A percentile compares a stretch with the other conserved stretches of the same genome.
Conservation (phyloP, 2,888 invertebrate species). For the Reticulitermes lucifugus region DNA sequence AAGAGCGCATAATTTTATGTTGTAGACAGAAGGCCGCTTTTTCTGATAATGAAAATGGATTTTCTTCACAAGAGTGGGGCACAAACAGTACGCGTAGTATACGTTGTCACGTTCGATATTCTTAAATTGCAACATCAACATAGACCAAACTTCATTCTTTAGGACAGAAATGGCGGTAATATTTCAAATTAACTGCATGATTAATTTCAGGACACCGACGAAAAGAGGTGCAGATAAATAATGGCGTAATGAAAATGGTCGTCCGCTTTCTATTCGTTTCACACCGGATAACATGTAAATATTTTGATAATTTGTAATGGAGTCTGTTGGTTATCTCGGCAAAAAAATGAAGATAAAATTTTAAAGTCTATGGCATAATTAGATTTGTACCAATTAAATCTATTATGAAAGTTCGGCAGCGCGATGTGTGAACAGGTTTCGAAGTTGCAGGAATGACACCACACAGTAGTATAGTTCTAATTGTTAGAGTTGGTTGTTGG, state of each 20-base stretch:
- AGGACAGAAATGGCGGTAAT: background rate
- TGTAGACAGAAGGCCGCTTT: too few relatives aligned
- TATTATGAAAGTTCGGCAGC: constrained; percentile 3
- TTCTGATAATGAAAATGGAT: too few relatives aligned
- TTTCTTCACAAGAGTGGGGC: too few relatives aligned
- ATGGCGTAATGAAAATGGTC: background rate
- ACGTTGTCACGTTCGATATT: too few relatives aligned
- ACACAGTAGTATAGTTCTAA: too few relatives aligned
- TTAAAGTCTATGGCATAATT: background rate
- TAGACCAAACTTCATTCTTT: background rate
- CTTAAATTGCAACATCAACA: background rate
- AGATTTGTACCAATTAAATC: background rate
- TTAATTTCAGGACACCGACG: background rate
- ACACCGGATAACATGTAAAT: constrained; percentile 4
- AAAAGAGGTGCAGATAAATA: background rate
- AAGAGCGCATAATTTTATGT: too few relatives aligned
- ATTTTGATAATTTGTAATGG: constrained; percentile 3
- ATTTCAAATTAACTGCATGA: background rate
- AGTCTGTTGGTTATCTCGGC: background rate
- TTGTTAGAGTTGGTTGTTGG: too few relatives aligned
- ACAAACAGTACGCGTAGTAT: too few relatives aligned
- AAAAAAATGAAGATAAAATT: background rate
- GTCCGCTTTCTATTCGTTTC: background rate
- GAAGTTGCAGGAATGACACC: background rate
- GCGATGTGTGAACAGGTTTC: background rate